These are phyloP conservation scores for Podarcis cretensis DNA, from an alignment of 2,113 vertebrate genomes.

Conservation along the genomic window DNA sequence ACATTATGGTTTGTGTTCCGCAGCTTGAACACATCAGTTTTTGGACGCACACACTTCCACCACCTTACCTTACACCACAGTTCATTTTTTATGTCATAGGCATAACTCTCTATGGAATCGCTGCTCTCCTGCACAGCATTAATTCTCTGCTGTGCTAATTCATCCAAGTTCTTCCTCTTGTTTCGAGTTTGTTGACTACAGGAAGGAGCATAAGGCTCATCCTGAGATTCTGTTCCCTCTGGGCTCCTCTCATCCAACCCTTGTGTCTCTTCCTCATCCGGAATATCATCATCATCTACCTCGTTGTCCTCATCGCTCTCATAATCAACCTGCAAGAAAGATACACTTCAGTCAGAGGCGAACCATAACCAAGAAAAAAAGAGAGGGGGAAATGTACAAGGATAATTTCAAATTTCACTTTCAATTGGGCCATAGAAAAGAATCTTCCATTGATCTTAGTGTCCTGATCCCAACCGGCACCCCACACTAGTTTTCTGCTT, in stretches of 20 bases:
- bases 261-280: constrained; percentile 54
- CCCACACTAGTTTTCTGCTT: too few species aligned
- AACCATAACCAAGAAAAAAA: background rate
- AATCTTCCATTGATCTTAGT: background rate
- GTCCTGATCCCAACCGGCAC: too few species aligned
- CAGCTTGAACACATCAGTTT: background rate
- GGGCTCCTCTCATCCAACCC: background rate
- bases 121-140: constrained; percentile 78
- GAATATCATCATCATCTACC: constrained; percentile 35
- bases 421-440: background rate
- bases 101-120: constrained; percentile 80
- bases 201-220: background rate
- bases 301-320: constrained; percentile 88
- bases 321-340: constrained; percentile 87
- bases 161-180: background rate
- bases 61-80: constrained; percentile 93
- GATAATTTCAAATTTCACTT: background rate
- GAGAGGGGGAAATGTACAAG: background rate
- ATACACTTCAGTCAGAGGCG: background rate
- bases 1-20: background rate
- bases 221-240: constrained; percentile 8
- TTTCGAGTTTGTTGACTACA: constrained; percentile 9
- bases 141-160: constrained; percentile 70
- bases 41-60: background rate
- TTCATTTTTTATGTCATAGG: constrained; percentile 80